Evolutionary conservation across 2,888 invertebrate genomes (phyloP).

Genomic region (Apamea sordens): DNA sequence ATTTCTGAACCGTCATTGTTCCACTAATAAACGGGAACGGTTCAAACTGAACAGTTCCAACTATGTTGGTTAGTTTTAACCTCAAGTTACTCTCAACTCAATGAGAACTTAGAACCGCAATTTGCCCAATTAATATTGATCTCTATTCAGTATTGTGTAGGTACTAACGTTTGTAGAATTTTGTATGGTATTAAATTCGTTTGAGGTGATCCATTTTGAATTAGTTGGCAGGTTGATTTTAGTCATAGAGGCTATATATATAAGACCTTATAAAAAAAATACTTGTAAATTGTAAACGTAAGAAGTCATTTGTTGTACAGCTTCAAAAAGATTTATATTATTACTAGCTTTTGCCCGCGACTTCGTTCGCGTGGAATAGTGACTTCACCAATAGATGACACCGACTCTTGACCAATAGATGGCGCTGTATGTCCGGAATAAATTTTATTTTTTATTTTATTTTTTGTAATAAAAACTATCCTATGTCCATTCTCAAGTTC

Average conservation of each 20-base stretch:
- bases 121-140: slow-evolving; percentile 47
- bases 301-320: neutral
- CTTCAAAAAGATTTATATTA: neutral
- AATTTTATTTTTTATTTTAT: too few relatives aligned
- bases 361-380: too few relatives aligned
- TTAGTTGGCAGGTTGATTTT: neutral
- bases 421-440: too few relatives aligned
- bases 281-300: neutral
- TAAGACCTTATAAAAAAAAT: neutral
- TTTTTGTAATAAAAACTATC: too few relatives aligned
- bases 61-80: slow-evolving; percentile 32
- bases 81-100: slow-evolving; percentile 29
- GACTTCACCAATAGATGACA: too few relatives aligned
- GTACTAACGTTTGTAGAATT: neutral
- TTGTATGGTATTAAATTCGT: neutral
- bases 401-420: too few relatives aligned
- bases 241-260: neutral
- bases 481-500: too few relatives aligned
- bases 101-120: slow-evolving; percentile 41
- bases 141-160: slow-evolving; percentile 5
- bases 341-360: too few relatives aligned
- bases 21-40: slow-evolving; percentile 45
- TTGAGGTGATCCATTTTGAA: neutral
- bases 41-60: slow-evolving; percentile 35
- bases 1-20: slow-evolving; percentile 41